These are phyloP conservation scores for Mergus octosetaceus DNA, from an alignment of 2,797 vertebrate genomes.

Conservation along the genomic window DNA sequence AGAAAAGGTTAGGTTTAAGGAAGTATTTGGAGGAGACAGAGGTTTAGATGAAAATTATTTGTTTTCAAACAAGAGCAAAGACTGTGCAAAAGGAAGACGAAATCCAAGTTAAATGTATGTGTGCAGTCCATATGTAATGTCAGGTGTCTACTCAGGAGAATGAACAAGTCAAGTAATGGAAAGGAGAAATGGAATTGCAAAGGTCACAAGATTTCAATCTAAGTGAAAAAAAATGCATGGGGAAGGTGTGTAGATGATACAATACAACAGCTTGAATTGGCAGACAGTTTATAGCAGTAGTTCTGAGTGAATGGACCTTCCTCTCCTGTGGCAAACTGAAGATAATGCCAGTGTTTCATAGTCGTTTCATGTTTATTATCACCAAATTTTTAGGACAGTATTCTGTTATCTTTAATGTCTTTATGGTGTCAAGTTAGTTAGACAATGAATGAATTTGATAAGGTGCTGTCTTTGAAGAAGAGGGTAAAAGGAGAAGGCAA, in stretches of 20 bases:
- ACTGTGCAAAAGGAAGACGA: not conserved
- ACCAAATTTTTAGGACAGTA: slow-evolving; percentile 26
- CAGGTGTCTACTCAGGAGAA: not conserved
- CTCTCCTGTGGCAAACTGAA: slow-evolving; percentile 46
- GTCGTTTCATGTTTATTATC: slow-evolving; percentile 33
- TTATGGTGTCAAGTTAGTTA: not conserved
- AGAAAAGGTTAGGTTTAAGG: not conserved
- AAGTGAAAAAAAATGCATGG: slow-evolving; percentile 16
- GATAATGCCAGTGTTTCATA: slow-evolving; percentile 35
- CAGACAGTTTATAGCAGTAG: slow-evolving; percentile 2
- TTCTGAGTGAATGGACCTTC: slow-evolving; percentile 31
- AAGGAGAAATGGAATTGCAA: slow-evolving; percentile 26
- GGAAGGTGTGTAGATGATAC: not conserved
- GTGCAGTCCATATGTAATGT: not conserved
- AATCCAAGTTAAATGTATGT: not conserved
- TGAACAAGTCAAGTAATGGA: slow-evolving; percentile 20
- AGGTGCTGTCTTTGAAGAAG: slow-evolving; percentile 9
- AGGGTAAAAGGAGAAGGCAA: not conserved
- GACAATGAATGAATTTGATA: not conserved
- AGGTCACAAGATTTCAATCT: slow-evolving; percentile 42
- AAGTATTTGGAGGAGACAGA: not conserved
- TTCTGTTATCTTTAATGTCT: slow-evolving; percentile 4
- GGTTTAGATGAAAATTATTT: not conserved
- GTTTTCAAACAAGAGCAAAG: not conserved
- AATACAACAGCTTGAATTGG: not conserved